Evolutionary conservation across 1,140 invertebrate species (phyloP).

Genomic region (Apis cerana): DNA sequence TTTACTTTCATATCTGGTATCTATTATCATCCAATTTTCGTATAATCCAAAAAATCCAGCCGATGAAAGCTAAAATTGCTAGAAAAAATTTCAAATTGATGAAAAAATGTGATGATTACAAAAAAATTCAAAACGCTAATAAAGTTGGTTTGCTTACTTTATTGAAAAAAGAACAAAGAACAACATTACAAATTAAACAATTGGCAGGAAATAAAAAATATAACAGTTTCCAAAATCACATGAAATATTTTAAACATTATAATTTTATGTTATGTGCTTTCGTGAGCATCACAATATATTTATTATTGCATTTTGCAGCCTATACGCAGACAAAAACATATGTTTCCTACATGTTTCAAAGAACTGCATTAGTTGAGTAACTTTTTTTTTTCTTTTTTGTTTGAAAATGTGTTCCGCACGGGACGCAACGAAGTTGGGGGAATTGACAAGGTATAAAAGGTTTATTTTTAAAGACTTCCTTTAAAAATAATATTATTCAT

Average conservation of each 20-base stretch:
- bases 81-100: not conserved
- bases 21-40: not conserved
- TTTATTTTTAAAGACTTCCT: slow-evolving; percentile 53
- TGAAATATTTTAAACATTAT: slow-evolving; percentile 78
- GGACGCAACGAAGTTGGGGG: slow-evolving; percentile 55
- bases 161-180: slow-evolving; percentile 82
- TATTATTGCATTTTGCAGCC: slow-evolving; percentile 79
- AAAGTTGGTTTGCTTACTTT: slow-evolving; percentile 75
- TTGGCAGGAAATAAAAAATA: slow-evolving; percentile 81
- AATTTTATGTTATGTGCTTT: slow-evolving; percentile 80
- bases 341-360: slow-evolving; percentile 71
- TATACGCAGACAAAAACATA: slow-evolving; percentile 79
- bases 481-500: slow-evolving; percentile 22
- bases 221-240: slow-evolving; percentile 82
- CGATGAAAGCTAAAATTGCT: not conserved
- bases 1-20: not conserved
- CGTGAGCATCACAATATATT: slow-evolving; percentile 80
- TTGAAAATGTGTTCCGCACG: slow-evolving; percentile 76
- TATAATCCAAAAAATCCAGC: not conserved
- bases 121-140: not conserved
- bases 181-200: slow-evolving; percentile 81
- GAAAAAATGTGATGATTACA: not conserved
- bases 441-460: slow-evolving; percentile 73
- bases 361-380: slow-evolving; percentile 68
- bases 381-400: slow-evolving; percentile 15